Percentiles rank a stretch among this genome's conserved stretches.
Evolutionary conservation across 1,140 invertebrate species (phyloP).

Genomic region (Colletes latitarsis): DNA sequence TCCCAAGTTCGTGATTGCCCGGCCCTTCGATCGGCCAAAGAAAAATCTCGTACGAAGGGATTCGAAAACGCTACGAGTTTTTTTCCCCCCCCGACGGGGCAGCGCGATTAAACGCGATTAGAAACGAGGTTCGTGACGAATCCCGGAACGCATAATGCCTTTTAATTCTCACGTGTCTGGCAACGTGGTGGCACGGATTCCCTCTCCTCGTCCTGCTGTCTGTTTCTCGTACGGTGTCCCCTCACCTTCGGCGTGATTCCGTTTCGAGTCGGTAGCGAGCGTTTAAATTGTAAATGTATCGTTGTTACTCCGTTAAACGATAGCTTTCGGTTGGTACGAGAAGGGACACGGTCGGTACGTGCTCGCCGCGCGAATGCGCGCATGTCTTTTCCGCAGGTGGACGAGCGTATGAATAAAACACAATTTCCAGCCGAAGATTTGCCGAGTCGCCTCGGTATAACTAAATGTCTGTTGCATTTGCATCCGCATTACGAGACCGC

Average conservation of each 20-base stretch:
- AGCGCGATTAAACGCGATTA: slow-evolving; percentile 8
- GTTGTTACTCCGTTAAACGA: slow-evolving; percentile 38
- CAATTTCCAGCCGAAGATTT: slow-evolving; percentile 59
- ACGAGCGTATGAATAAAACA: slow-evolving; percentile 73
- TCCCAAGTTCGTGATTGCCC: too few relatives aligned
- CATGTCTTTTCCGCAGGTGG: slow-evolving; percentile 24
- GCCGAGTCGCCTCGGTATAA: slow-evolving; percentile 62
- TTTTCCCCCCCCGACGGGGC: too few relatives aligned
- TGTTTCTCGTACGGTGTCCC: too few relatives aligned
- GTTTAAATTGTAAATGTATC: slow-evolving; percentile 52
- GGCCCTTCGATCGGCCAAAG: neutral
- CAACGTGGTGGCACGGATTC: slow-evolving; percentile 55
- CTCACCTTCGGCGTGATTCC: neutral
- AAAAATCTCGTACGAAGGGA: too few relatives aligned
- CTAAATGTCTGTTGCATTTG: slow-evolving; percentile 67
- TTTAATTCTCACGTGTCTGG: slow-evolving; percentile 67
- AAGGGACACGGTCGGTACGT: neutral
- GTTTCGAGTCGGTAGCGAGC: neutral
- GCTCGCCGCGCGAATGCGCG: neutral
- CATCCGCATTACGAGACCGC: slow-evolving; percentile 69
- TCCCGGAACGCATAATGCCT: slow-evolving; percentile 17
- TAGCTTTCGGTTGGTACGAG: neutral
- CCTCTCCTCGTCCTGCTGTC: neutral
- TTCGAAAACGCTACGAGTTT: neutral
- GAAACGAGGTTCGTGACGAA: slow-evolving; percentile 8